A percentile compares a stretch with the other conserved stretches of the same genome.
These are phyloP conservation scores for Canis aureus DNA, from an alignment of 2,113 vertebrate genomes.

Conservation along the genomic window DNA sequence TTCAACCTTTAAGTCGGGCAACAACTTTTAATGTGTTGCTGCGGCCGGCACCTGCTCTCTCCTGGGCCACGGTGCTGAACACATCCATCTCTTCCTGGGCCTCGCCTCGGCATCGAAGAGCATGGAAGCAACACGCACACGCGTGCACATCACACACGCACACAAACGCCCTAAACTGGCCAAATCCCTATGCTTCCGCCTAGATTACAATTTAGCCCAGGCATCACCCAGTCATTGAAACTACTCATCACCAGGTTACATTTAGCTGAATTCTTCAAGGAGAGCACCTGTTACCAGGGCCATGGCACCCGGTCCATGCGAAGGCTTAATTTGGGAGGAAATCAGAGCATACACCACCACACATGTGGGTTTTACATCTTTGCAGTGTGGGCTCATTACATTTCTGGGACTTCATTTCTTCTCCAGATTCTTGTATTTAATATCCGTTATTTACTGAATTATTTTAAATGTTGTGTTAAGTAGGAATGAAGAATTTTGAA, in stretches of 20 bases:
- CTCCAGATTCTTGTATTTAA: constrained; percentile 37
- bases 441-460: background rate
- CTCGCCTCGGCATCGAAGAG: background rate
- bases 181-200: background rate
- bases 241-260: background rate
- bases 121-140: background rate
- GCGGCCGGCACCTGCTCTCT: background rate
- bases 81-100: background rate
- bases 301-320: background rate
- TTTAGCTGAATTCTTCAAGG: background rate
- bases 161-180: background rate
- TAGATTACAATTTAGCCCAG: background rate
- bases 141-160: too few relatives aligned
- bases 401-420: background rate
- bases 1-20: background rate
- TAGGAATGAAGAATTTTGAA: background rate
- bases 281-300: constrained; percentile 7
- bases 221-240: background rate
- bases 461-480: constrained; percentile 32
- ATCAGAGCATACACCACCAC: background rate
- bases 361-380: background rate
- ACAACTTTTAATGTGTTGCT: background rate
- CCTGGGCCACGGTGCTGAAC: background rate
- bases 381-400: background rate
- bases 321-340: background rate